Evolutionary conservation across 2,797 vertebrate genomes (phyloP).

Genomic region (Lagodon rhomboides): DNA sequence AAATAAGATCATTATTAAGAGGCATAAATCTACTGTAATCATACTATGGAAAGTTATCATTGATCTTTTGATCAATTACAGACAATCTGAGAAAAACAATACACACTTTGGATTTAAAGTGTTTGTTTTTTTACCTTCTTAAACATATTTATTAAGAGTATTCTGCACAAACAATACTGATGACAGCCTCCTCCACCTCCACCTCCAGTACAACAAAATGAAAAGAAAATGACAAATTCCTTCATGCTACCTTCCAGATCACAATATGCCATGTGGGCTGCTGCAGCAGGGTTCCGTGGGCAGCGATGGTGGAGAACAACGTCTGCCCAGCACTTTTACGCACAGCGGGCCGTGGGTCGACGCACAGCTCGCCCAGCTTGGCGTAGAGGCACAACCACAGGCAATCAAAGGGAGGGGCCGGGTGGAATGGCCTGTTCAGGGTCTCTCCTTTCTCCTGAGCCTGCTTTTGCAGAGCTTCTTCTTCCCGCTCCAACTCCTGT

Average conservation of each 20-base stretch:
- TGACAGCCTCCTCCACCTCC: not conserved
- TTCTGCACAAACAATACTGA: not conserved
- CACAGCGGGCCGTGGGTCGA: slow-evolving; percentile 96
- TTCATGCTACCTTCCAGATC: slow-evolving; percentile 95
- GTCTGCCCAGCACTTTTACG: slow-evolving; percentile 98
- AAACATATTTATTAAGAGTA: not conserved
- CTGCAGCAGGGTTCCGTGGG: slow-evolving; percentile 96
- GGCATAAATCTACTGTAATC: not conserved
- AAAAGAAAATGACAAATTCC: not conserved
- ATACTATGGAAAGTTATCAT: not conserved
- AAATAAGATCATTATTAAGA: no score
- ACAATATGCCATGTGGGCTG: slow-evolving; percentile 98
- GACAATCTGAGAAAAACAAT: not conserved
- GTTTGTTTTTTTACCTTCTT: not conserved
- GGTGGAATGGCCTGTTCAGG: slow-evolving; percentile 95
- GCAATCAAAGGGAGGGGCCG: slow-evolving; percentile 97
- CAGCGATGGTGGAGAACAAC: slow-evolving; percentile 96
- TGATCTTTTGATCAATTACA: not conserved
- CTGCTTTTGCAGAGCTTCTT: slow-evolving; percentile 91
- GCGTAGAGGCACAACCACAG: slow-evolving; percentile 98
- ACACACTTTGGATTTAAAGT: not conserved
- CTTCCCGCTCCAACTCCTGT: slow-evolving; percentile 94
- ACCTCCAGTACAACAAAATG: not conserved
- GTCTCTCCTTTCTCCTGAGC: slow-evolving; percentile 93
- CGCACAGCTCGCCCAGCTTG: slow-evolving; percentile 96